Evolutionary conservation across 2,888 invertebrate genomes (phyloP), one percentile per base, ranked within the genome.

Genomic region (Trichacis sp.): DNA sequence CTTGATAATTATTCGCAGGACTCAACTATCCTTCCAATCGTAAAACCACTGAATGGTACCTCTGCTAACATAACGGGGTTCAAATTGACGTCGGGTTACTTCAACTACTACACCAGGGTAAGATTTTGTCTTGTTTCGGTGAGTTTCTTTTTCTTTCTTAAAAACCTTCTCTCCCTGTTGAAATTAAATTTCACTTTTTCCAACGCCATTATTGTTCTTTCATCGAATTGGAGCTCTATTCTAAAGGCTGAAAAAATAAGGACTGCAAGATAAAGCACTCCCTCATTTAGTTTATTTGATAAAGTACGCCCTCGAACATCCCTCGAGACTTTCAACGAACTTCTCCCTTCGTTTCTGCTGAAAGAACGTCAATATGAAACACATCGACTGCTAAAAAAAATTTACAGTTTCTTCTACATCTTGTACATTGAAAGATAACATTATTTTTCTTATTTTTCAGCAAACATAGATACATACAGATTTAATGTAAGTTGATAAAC

Each of bases 31-130:
- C 45, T 76, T 4, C 68, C 76, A 8, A 57, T 82, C 9, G 12
- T 69, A 8, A 18, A 54, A 0, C 57, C 74, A 14, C 64, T 77
- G 2, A 78, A 78, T 45, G 69, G 68, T 12, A 78, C 77, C 1
- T 43, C 58, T 1, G 73, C 74, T 11, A 82, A 82, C 63, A 72
- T 82, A 12, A 82, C 82, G 0, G 77, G 73, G 5, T 69, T 82
- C 18, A 78, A 75, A 54, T 50, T 82, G 33, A 64, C 77, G 18
- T 70, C 71, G 2, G 72, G 72, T 45, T 68, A 77, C 9, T 43
- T 66, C 20, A 64, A 72, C 40, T 59, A 63, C 12, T 64, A 74
- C 9, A 59, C 24, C n/a, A 59, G 64, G 69, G 75, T 75, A 70
- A 70, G 50, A 30, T 33, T 33, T 3, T 8, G n/a, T 24, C 8